Evolutionary conservation across 2,888 invertebrate species (phyloP).

Genomic region (Clivina fossor): DNA sequence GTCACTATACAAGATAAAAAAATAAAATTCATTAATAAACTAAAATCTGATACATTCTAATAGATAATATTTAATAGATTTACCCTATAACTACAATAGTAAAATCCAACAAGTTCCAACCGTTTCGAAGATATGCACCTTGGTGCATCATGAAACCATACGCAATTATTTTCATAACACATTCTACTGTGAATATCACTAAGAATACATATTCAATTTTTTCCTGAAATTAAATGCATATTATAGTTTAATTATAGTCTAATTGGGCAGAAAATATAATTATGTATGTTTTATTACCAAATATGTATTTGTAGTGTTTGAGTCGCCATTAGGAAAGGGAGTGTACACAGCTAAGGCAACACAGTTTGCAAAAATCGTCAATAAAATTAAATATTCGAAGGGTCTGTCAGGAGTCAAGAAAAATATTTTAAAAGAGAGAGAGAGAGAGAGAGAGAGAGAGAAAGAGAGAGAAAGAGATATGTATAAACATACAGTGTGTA

Average conservation of each 20-base stretch:
- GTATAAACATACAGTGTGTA: too few relatives aligned
- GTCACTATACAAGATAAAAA: too few relatives aligned
- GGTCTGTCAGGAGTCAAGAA: too few relatives aligned
- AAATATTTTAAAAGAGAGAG: too few relatives aligned
- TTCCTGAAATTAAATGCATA: conserved; percentile 80
- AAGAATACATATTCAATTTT: conserved; percentile 98
- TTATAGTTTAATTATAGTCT: too few relatives aligned
- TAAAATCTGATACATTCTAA: too few relatives aligned
- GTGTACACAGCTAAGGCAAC: conserved; percentile 98
- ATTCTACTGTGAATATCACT: conserved; percentile 98
- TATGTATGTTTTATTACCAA: conserved; percentile 72
- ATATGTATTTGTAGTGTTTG: conserved; percentile 92
- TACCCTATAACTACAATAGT: conserved; percentile 99
- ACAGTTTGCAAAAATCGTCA: conserved; percentile 99
- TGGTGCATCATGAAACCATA: conserved; percentile 97
- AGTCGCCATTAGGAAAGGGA: conserved; percentile 95
- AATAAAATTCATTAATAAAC: conserved; percentile 2
- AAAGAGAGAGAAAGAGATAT: too few relatives aligned
- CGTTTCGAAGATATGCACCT: conserved; percentile 97
- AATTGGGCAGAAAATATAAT: conserved; percentile 16
- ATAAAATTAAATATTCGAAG: conserved; percentile 97
- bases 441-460: too few relatives aligned
- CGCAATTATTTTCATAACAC: conserved; percentile 98
- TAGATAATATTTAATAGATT: too few relatives aligned
- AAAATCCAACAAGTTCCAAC: conserved; percentile 97